A percentile compares a stretch with the other conserved stretches of the same genome.
Evolutionary conservation across 2,888 invertebrate genomes (phyloP).

Genomic region (Acanthoscelides obtectus): DNA sequence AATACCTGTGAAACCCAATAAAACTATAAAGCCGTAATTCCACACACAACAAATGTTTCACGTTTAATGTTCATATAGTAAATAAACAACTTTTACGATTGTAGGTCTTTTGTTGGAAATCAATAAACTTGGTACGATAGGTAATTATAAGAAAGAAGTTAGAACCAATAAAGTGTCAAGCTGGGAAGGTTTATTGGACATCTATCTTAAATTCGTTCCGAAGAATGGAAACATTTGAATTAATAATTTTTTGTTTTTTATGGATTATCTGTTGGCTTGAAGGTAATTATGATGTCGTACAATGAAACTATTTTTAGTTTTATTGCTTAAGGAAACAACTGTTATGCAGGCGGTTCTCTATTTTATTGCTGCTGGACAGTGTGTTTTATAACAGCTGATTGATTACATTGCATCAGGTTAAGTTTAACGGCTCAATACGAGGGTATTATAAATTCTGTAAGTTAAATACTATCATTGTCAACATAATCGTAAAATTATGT

Average conservation of each 20-base stretch:
- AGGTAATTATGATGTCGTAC: background rate
- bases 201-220: background rate
- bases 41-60: constrained; percentile 27
- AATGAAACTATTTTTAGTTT: background rate
- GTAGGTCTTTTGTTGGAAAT: constrained; percentile 22
- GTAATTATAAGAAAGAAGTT: background rate
- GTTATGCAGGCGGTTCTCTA: background rate
- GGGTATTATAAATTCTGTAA: too few species aligned
- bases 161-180: background rate
- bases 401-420: background rate
- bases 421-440: too few species aligned
- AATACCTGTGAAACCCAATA: constrained; percentile 11
- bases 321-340: background rate
- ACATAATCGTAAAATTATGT: too few species aligned
- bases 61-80: constrained; percentile 21
- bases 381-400: background rate
- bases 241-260: background rate
- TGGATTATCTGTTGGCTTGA: background rate
- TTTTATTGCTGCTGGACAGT: background rate
- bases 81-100: constrained; percentile 25
- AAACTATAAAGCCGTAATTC: constrained; percentile 16
- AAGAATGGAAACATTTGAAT: background rate
- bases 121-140: constrained; percentile 22
- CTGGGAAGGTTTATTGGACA: background rate
- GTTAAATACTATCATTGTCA: too few species aligned